Base-by-base conservation (phyloP, 2,888 invertebrate species). In the Drosophila neonasuta region DNA sequence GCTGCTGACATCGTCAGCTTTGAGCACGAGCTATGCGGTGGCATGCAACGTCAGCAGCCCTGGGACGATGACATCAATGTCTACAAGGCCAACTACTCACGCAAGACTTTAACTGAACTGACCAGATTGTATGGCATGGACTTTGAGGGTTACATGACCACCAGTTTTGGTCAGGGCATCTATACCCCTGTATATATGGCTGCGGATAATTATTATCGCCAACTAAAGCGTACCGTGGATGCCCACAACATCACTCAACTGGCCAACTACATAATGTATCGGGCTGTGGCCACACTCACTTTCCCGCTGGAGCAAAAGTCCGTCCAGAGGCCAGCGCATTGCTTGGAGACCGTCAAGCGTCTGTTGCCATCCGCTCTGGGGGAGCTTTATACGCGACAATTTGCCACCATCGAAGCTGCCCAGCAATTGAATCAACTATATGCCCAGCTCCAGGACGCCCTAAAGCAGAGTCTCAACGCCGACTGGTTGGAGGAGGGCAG, bases 221-320 rank as follows among this genome's bases (percentile, higher is more conserved):
- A 90, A 32, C 64, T 90, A 8, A 70, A 87, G 20, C 87, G 83
- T 15, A 78, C 81, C 1, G 51, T 88, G 17, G 62, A 64, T 3
- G 64, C 74, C 1, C 79, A 80, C 24, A 81, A 89, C 30, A 70
- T 69, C 11, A 85, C 77, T 4, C 73, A 78, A 6, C 66, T 90
- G 7, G 90, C 90, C 9, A 90, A 90, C 64, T 90, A 90, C 20
- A 81, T 90, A 0, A 90, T 90, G 90, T 90, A 89, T 46, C 80
- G 89, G 8, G 89, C 89, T 0, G 34, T 89, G 2, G 69, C 86
- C 11, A 20, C 44, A 1, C 61, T 86, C 1, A 75, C 77, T 6
- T 74, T 90, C 20, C 66, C 70, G 0, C 42, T 74, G 7, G 80
- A 79, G 0, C 77, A 74, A 0, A 44, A 58, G 0, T 50, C 69